These are phyloP conservation scores for Agrypnia vestita DNA, from an alignment of 1,140 invertebrate genomes.

Conservation along the genomic window DNA sequence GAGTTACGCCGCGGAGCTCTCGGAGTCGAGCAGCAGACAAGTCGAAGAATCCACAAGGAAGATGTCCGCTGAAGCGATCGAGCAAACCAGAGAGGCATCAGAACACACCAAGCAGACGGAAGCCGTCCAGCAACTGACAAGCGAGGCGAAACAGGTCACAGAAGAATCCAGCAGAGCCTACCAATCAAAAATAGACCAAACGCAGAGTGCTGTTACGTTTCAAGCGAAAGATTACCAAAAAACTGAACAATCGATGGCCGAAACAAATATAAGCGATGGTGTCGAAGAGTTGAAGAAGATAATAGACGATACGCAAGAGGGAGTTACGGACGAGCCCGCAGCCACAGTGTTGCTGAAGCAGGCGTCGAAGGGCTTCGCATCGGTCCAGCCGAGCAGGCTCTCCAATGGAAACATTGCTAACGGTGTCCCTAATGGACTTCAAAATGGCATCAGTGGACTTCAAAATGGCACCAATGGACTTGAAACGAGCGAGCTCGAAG, in stretches of 20 bases:
- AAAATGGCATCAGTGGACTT: neutral
- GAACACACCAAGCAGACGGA: neutral
- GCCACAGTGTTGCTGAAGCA: neutral
- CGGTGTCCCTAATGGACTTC: neutral
- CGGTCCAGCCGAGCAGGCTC: neutral
- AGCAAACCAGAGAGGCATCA: neutral
- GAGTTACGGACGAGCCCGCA: neutral
- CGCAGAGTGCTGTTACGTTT: neutral
- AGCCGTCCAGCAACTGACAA: neutral
- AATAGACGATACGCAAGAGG: neutral
- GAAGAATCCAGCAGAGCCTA: neutral
- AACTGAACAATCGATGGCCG: neutral
- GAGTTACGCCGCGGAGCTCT: neutral
- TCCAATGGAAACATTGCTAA: conserved; percentile 13
- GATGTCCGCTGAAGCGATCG: conserved; percentile 20
- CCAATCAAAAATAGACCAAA: neutral
- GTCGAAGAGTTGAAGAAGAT: conserved; percentile 16
- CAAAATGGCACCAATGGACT: neutral
- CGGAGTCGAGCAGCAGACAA: neutral
- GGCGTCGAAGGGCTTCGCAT: neutral
- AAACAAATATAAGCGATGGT: neutral
- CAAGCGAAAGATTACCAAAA: too few relatives aligned
- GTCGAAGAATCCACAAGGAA: neutral
- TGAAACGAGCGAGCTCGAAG: too few relatives aligned
- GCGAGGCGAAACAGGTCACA: neutral